These are phyloP conservation scores for Epinotia bilunana DNA, from an alignment of 2,888 invertebrate species.

Conservation along the genomic window DNA sequence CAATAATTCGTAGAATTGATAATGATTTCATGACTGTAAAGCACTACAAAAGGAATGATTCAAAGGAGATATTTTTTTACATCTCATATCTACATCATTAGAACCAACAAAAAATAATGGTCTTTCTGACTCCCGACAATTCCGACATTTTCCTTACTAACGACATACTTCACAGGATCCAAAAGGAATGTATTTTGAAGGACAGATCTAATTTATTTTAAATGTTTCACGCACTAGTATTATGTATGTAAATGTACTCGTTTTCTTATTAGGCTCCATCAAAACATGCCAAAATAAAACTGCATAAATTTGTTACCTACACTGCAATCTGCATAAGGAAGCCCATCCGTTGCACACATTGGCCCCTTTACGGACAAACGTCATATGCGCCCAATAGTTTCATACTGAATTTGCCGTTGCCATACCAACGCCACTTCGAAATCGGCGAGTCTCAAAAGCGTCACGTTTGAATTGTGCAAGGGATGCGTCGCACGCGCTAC, in stretches of 20 bases:
- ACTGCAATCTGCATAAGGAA: conserved; percentile 30
- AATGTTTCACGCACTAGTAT: neutral
- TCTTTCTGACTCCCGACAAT: too few species aligned
- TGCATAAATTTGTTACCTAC: conserved; percentile 13
- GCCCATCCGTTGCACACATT: conserved; percentile 30
- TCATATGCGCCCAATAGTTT: neutral
- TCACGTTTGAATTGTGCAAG: conserved; percentile 62
- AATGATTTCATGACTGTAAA: neutral
- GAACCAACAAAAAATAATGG: neutral
- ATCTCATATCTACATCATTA: too few species aligned
- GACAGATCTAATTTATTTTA: neutral
- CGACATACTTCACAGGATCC: too few species aligned
- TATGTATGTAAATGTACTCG: neutral
- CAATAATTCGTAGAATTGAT: neutral
- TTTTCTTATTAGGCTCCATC: neutral
- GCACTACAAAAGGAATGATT: too few species aligned
- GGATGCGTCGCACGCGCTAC: conserved; percentile 57
- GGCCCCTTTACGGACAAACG: neutral
- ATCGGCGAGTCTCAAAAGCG: conserved; percentile 65
- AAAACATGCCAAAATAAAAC: conserved; percentile 20
- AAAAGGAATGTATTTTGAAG: neutral
- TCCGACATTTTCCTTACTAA: too few species aligned
- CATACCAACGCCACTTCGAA: conserved; percentile 45
- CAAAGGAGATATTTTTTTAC: too few species aligned
- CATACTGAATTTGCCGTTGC: conserved; percentile 11